Evolutionary conservation across 2,113 vertebrate species (phyloP), one percentile per base, ranked within the genome.

Genomic region (Myanophis thanlyinensis): DNA sequence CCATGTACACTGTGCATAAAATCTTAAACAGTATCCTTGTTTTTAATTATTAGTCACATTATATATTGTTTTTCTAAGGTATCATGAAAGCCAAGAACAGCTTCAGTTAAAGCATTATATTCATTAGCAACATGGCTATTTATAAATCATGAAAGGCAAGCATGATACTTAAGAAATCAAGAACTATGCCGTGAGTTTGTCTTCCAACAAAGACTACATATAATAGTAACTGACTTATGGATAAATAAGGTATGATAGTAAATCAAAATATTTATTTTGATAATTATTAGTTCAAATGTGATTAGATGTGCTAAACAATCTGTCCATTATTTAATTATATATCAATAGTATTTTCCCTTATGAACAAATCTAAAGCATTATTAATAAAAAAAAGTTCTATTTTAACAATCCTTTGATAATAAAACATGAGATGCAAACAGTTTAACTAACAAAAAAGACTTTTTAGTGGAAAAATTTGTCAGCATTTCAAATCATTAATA

Each of bases 201-300:
- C 93, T 93, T 94, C 73, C 25, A 97, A 97, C 97, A 95, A 96
- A 96, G 97, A 97, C 91, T 96, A 96, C 96, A 97, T 96, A 98
- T 97, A 88, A 3, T 96, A 97, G 93, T 94, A 95, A 97, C 97
- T 93, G 94, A 97, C 97, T 97, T 95, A 96, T 94, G 95, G 94
- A 97, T 93, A 96, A 97, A 97, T 48, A 91, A 97, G 3, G 92
- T 92, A 94, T 96, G 97, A 94, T 92, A 95, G 90, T 94, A 44
- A 97, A 96, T 86, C n/a, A n/a, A n/a, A n/a, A n/a, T n/a, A n/a
- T n/a, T 93, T 85, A 92, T 91, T 95, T 92, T 90, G 93, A 94
- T 92, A 96, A 94, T 40, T 85, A 94, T 87, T 85, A 67, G 53
- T 90, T 67, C 48, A 93, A 94, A 94, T 86, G 90, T 73, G 85